Conservation (phyloP, 2,888 invertebrate genomes). For the Acanthosepion esculentum region DNA sequence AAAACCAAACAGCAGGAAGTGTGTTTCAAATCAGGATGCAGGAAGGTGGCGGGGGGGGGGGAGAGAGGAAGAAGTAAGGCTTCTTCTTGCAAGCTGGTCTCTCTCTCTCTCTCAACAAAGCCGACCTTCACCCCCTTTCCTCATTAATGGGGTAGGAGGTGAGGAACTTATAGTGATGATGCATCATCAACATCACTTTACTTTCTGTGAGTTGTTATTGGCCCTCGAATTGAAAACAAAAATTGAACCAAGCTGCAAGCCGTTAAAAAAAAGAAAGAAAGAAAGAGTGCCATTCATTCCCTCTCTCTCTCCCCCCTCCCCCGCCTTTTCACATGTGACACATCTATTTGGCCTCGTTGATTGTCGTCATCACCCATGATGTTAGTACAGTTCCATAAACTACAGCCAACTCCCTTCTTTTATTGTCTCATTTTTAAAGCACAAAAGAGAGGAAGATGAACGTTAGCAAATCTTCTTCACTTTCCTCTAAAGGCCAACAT, state of each 20-base stretch:
- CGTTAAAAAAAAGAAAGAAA: not conserved
- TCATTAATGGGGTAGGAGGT: no score
- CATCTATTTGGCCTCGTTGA: not conserved
- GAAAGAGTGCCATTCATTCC: no score
- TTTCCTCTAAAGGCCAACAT: no score
- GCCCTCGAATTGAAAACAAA: not conserved
- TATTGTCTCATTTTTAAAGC: not conserved
- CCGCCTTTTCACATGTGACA: not conserved
- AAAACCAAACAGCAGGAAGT: not conserved
- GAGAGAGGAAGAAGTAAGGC: no score
- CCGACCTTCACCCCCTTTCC: no score
- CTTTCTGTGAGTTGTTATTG: not conserved
- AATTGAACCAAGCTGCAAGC: constrained; percentile 20
- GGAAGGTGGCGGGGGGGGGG: not conserved
- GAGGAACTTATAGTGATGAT: not conserved
- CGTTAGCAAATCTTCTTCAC: no score
- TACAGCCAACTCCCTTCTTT: not conserved
- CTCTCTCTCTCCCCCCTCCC: not conserved
- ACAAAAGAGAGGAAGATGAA: no score
- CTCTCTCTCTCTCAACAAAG: no score
- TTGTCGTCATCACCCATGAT: not conserved
- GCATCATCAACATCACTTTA: not conserved
- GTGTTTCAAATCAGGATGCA: not conserved
- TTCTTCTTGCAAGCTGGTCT: no score
- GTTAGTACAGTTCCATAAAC: not conserved